Evolutionary conservation across 2,797 vertebrate genomes (phyloP).

Genomic region (Tarsius wallacei): DNA sequence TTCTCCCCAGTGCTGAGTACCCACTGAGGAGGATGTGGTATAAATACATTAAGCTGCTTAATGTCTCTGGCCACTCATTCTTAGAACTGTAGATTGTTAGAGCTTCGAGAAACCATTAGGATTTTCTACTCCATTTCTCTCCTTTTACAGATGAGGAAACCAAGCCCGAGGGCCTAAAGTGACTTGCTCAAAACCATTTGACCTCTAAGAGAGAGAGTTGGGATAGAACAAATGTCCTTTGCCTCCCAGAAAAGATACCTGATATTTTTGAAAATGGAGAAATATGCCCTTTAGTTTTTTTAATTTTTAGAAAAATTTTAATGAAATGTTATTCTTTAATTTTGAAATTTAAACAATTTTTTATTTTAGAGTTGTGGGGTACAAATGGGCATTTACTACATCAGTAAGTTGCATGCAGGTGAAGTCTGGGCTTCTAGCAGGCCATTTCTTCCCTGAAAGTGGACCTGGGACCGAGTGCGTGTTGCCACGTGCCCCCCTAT

Average conservation of each 20-base stretch:
- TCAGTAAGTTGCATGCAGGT: too few relatives aligned
- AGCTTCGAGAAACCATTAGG: background rate
- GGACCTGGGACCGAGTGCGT: too few relatives aligned
- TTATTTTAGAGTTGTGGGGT: too few relatives aligned
- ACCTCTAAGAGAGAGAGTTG: background rate
- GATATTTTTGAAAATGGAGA: background rate
- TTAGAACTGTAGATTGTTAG: background rate
- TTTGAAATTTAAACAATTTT: too few relatives aligned
- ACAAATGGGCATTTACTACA: too few relatives aligned
- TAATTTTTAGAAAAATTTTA: too few relatives aligned
- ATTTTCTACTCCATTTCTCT: background rate
- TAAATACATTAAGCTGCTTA: background rate
- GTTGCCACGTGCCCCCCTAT: too few relatives aligned
- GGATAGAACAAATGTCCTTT: background rate
- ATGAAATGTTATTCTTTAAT: too few relatives aligned
- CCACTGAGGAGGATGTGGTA: background rate
- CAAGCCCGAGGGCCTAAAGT: background rate
- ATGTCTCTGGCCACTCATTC: background rate
- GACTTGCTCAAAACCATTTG: constrained; percentile 7
- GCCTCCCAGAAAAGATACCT: background rate
- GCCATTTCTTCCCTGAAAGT: too few relatives aligned
- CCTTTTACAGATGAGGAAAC: background rate
- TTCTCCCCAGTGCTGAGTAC: background rate
- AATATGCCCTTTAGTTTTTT: background rate
- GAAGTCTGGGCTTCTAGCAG: too few relatives aligned